Base-by-base conservation (phyloP, 2,888 invertebrate genomes). In the Campaea margaritaria region DNA sequence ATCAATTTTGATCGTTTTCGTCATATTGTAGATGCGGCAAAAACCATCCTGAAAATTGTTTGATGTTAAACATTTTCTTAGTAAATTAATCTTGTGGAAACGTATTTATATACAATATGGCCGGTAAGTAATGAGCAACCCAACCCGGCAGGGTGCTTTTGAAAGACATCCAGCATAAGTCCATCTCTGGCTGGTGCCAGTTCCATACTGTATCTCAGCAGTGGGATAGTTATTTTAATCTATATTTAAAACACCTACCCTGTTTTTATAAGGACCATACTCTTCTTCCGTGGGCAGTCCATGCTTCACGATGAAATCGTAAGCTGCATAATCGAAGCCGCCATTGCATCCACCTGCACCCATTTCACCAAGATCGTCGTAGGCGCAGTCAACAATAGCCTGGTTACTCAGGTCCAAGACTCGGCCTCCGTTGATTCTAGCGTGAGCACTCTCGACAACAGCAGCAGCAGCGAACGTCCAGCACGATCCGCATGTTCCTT, bases 261-360 rank as follows among this genome's bases (percentile, higher is more conserved):
- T 95, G 59, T 96, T 96, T 61, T 96, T 86, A 76, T 98, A 98
- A 28, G 95, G 94, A n/a, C 98, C 98, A 81, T 98, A 98, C 64
- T 96, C 95, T 51, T 96, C 97, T 85, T 97, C 97, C 2, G 96
- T 95, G 0, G 98, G 97, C 21, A 98, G 87, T 8, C 89, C 89
- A 48, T 96, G 95, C 4, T 36, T n/a, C n/a, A 2, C 5, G 3
- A 36, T 36, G 3, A 12, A 36, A n/a, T 36, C 5, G n/a, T 36
- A 36, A 36, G 36, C 36, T 1, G 36, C 36, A 12, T n/a, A n/a
- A 36, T 36, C 36, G 36, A n/a, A 96, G 11, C 98, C 98, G 8
- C 98, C 98, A 79, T 97, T 96, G 83, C 98, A 99, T 0, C 97
- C 98, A 78, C 95, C 95, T 74, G 95, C 96, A 27, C 97, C 97